A percentile compares a stretch with the other conserved stretches of the same genome.
Conservation (phyloP, 2,888 invertebrate species). For the Pollenia amentaria region DNA sequence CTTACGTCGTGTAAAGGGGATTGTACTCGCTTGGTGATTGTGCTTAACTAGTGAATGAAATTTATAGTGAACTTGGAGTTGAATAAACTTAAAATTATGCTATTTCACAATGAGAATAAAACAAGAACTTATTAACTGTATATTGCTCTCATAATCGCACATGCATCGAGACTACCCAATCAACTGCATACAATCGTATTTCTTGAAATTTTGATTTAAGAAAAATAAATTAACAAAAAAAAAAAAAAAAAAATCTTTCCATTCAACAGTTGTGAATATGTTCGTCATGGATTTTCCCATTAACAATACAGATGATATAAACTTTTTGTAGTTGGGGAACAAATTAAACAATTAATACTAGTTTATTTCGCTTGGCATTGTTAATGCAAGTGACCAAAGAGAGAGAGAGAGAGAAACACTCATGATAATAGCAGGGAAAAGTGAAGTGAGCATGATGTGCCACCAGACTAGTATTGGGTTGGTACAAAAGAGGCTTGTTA, state of each 20-base stretch:
- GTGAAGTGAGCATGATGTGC: not conserved
- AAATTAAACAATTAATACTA: not conserved
- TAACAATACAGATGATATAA: slow-evolving; percentile 23
- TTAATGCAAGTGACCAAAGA: not conserved
- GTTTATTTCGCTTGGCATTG: slow-evolving; percentile 9
- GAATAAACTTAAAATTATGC: slow-evolving; percentile 50
- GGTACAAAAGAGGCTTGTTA: slow-evolving; percentile 4
- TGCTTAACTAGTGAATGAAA: slow-evolving; percentile 57
- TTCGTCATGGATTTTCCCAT: slow-evolving; percentile 46
- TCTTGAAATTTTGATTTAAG: slow-evolving; percentile 37
- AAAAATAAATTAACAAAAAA: not conserved
- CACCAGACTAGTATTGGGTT: not conserved
- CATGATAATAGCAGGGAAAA: slow-evolving; percentile 1
- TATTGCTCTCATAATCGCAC: slow-evolving; percentile 8
- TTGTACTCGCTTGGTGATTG: slow-evolving; percentile 40
- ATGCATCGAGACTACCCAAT: not conserved
- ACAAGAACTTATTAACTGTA: slow-evolving; percentile 46
- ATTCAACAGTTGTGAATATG: slow-evolving; percentile 31
- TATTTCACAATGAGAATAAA: slow-evolving; percentile 35
- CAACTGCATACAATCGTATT: slow-evolving; percentile 9
- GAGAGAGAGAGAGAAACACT: not conserved
- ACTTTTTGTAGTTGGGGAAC: not conserved
- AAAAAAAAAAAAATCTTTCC: slow-evolving; percentile 5
- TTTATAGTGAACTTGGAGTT: slow-evolving; percentile 42
- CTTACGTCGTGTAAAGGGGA: slow-evolving; percentile 12